phyloP scores from a whole-genome alignment of 2,888 invertebrate species.

The Hyppa rectilinea region DNA sequence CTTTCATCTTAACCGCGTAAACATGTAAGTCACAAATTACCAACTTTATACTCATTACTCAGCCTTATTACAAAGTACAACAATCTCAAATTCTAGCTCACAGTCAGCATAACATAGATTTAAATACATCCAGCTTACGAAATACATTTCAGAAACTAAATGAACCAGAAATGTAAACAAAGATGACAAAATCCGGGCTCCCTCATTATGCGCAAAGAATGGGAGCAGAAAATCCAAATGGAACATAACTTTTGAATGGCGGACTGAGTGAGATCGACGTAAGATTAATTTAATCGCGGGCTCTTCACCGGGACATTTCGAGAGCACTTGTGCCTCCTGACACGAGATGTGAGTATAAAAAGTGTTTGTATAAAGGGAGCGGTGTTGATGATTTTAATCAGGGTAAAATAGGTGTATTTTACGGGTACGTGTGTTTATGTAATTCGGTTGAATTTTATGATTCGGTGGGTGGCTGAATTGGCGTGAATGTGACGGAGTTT shows the following conservation, averaged over 20 bases:
- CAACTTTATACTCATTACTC: slow-evolving; percentile 1
- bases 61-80: slow-evolving; percentile 9
- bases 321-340: slow-evolving; percentile 56
- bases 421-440: slow-evolving; percentile 5
- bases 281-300: slow-evolving; percentile 66
- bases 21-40: neutral
- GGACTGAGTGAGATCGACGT: slow-evolving; percentile 57
- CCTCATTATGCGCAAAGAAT: slow-evolving; percentile 61
- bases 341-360: slow-evolving; percentile 62
- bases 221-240: slow-evolving; percentile 59
- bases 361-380: slow-evolving; percentile 56
- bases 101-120: slow-evolving; percentile 25
- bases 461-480: neutral
- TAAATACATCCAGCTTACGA: slow-evolving; percentile 29
- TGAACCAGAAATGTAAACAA: slow-evolving; percentile 57
- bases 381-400: slow-evolving; percentile 63
- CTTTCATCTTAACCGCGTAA: neutral
- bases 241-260: slow-evolving; percentile 60
- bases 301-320: slow-evolving; percentile 50
- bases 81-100: slow-evolving; percentile 19
- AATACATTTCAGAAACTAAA: slow-evolving; percentile 48
- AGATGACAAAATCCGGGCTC: slow-evolving; percentile 49
- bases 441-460: slow-evolving; percentile 31
- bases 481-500: slow-evolving; percentile 8
- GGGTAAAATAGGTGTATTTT: slow-evolving; percentile 47